Conservation (phyloP, 1,140 invertebrate genomes). For the Anastrepha obliqua region DNA sequence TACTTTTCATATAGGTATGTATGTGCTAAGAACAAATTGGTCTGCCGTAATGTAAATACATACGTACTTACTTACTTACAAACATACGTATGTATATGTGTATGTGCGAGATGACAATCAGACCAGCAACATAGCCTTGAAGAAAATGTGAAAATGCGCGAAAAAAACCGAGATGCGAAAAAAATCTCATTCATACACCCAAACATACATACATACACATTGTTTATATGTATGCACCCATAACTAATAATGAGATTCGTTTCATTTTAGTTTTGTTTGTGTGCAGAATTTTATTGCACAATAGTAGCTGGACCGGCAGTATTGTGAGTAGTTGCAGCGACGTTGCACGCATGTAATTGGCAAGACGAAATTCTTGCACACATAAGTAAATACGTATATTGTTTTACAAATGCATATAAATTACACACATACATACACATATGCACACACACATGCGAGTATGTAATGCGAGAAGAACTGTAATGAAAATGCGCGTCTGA, state of each 20-base stretch:
- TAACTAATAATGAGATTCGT: constrained; percentile 11
- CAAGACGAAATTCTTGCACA: not conserved
- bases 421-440: no score
- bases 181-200: not conserved
- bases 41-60: no score
- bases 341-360: not conserved
- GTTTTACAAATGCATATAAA: not conserved
- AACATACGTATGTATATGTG: not conserved
- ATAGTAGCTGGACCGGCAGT: not conserved
- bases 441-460: no score
- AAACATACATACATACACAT: not conserved
- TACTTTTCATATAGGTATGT: no score
- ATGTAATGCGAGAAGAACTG: no score
- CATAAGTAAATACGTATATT: not conserved
- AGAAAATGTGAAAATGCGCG: not conserved
- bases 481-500: no score
- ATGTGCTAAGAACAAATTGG: no score
- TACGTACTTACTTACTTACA: not conserved
- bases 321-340: not conserved
- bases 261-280: constrained; percentile 5
- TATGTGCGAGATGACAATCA: constrained; percentile 34
- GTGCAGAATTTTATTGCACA: constrained; percentile 16
- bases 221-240: not conserved
- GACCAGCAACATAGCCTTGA: constrained; percentile 33
- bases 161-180: not conserved